Evolutionary conservation across 2,888 invertebrate species (phyloP), one percentile per base, ranked within the genome.

Genomic region (Drosophila quinaria): DNA sequence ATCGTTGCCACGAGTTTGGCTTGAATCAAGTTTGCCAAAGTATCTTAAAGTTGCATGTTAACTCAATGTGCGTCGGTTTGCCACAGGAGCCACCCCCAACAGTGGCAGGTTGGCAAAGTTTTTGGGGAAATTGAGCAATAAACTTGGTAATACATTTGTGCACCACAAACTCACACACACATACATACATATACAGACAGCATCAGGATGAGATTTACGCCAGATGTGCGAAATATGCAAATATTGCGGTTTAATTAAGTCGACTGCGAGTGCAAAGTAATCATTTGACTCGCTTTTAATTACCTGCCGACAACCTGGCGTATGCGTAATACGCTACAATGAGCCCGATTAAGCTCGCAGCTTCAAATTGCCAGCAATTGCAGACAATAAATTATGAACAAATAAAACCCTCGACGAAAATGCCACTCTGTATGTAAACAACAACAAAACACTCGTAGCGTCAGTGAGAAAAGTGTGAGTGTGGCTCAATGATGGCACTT

Each of bases 161-260:
- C 61, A 62, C n/a, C 59, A 56, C 42, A 56, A 11, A 52, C 19
- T 46, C 10, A 60, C 33, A 11, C 15, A n/a, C 35, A 10, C 13
- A 35, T 11, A 11, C 15, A n/a, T 35, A 10, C 29, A 10, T 11
- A 9, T 4, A 25, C 22, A 44, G 29, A 9, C 22, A 42, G 31
- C 46, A 42, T 47, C 44, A 35, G 42, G 44, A 56, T 55, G 54
- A 19, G 42, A 49, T 19, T 15, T 47, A 10, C 52, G 63, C 56
- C 82, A 74, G 70, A 58, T 77, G 87, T 50, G 47, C 25, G 58
- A 76, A 87, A 80, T 82, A 87, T 86, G 85, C 78, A 81, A 86
- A 86, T 89, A 89, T 89, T 81, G 89, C 83, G 88, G 88, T 87
- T 86, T 86, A 86, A 86, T 86, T 89, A 86, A 89, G 67, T 86